Evolutionary conservation across 2,797 vertebrate species (phyloP).

Genomic region (Catamblyrhynchus diadema): DNA sequence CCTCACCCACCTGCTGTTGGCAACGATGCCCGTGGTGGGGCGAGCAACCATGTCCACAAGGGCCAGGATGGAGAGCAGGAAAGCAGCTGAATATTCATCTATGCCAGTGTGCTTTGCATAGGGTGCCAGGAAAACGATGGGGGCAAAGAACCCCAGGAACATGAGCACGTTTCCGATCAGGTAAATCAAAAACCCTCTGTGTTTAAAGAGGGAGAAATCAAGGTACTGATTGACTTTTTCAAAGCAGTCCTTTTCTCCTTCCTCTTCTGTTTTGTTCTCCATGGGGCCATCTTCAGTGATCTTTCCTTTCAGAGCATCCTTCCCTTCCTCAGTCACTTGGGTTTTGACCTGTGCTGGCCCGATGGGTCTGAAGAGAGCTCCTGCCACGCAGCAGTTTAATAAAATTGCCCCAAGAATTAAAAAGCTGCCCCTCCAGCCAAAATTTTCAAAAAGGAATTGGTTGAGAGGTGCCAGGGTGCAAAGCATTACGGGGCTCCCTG

Average conservation of each 20-base stretch:
- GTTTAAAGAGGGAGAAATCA: constrained; percentile 82
- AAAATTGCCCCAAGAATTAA: constrained; percentile 82
- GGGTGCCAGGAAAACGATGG: constrained; percentile 82
- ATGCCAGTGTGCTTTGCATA: constrained; percentile 78
- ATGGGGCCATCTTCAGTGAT: not conserved
- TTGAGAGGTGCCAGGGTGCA: constrained; percentile 81
- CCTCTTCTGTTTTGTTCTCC: constrained; percentile 2
- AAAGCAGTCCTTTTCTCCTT: constrained; percentile 51
- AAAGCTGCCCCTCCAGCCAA: constrained; percentile 86
- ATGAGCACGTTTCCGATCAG: constrained; percentile 81
- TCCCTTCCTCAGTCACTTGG: not conserved
- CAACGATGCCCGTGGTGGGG: constrained; percentile 77
- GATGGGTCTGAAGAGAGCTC: constrained; percentile 82
- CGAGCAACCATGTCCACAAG: constrained; percentile 83
- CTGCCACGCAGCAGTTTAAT: constrained; percentile 85
- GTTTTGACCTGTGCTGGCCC: not conserved
- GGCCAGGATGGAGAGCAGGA: constrained; percentile 82
- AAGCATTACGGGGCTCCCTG: constrained; percentile 82
- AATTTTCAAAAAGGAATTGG: constrained; percentile 78
- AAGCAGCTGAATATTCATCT: constrained; percentile 80
- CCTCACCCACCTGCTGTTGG: constrained; percentile 80
- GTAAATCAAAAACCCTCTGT: constrained; percentile 85
- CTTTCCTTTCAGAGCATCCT: not conserved
- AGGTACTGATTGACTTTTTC: constrained; percentile 71
- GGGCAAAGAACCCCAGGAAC: constrained; percentile 84